A percentile compares a stretch with the other conserved stretches of the same genome.
Evolutionary conservation across 2,797 vertebrate genomes (phyloP).

Genomic region (Steatocranus sp.): DNA sequence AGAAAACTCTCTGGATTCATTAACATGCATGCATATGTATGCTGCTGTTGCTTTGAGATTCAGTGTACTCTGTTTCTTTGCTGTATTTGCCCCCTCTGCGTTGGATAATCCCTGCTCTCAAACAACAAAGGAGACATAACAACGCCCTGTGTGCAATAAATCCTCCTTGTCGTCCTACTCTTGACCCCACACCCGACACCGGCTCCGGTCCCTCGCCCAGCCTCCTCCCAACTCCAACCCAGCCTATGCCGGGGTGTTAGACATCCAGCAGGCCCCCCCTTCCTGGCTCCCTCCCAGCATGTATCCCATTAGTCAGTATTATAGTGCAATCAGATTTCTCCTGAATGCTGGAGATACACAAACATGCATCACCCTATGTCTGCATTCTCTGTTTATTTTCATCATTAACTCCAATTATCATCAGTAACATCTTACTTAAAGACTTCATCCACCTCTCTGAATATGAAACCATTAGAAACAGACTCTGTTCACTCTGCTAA

Average conservation of each 20-base stretch:
- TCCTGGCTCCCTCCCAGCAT: neutral
- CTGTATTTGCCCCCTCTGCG: neutral
- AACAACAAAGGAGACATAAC: slow-evolving; percentile 11
- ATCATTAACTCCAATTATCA: neutral
- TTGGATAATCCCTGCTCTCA: neutral
- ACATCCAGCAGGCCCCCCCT: neutral
- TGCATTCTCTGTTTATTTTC: neutral
- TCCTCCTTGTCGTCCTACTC: slow-evolving; percentile 22
- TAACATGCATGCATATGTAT: slow-evolving; percentile 37
- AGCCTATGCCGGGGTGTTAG: neutral
- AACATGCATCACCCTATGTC: neutral
- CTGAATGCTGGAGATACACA: neutral
- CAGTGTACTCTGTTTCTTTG: neutral
- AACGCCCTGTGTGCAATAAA: slow-evolving; percentile 1
- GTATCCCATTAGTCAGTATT: neutral
- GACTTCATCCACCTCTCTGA: neutral
- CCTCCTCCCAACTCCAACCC: neutral
- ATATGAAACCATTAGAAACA: neutral
- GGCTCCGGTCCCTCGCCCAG: neutral
- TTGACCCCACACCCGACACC: neutral
- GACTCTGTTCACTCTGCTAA: neutral
- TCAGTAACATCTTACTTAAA: neutral
- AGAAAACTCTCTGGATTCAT: slow-evolving; percentile 3
- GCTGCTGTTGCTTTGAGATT: neutral
- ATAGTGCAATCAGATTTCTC: slow-evolving; percentile 1